Conservation (phyloP, 2,797 vertebrate species). For the Rhynchotus rufescens region DNA sequence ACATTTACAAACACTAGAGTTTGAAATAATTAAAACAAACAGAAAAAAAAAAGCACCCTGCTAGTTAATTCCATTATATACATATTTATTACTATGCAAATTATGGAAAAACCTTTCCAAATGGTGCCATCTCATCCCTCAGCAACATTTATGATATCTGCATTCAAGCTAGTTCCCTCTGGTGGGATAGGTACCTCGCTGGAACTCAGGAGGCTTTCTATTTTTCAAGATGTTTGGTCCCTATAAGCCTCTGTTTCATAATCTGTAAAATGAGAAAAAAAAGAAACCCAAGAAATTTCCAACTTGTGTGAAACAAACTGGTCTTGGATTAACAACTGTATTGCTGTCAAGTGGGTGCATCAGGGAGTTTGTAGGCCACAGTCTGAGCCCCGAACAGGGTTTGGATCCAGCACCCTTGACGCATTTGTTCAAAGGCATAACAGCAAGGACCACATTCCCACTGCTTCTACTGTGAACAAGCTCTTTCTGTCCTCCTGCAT, state of each 20-base stretch:
- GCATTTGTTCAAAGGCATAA: background rate
- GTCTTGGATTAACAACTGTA: background rate
- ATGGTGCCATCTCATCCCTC: background rate
- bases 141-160: background rate
- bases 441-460: background rate
- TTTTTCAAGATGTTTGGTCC: conserved; percentile 12
- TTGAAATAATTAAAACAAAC: conserved; percentile 77
- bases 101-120: conserved; percentile 48
- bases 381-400: background rate
- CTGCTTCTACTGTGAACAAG: background rate
- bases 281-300: background rate
- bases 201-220: background rate
- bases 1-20: conserved; percentile 70
- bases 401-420: background rate
- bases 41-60: conserved; percentile 54
- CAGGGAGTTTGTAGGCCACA: background rate
- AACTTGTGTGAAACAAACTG: background rate
- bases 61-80: conserved; percentile 63
- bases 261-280: background rate
- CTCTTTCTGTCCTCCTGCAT: background rate
- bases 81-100: conserved; percentile 67
- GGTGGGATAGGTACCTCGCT: background rate
- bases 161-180: background rate
- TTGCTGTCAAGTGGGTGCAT: background rate
- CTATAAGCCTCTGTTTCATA: background rate